These are phyloP conservation scores for Caenorhabditis sp. DNA, from an alignment of 2,888 invertebrate genomes.

Conservation along the genomic window DNA sequence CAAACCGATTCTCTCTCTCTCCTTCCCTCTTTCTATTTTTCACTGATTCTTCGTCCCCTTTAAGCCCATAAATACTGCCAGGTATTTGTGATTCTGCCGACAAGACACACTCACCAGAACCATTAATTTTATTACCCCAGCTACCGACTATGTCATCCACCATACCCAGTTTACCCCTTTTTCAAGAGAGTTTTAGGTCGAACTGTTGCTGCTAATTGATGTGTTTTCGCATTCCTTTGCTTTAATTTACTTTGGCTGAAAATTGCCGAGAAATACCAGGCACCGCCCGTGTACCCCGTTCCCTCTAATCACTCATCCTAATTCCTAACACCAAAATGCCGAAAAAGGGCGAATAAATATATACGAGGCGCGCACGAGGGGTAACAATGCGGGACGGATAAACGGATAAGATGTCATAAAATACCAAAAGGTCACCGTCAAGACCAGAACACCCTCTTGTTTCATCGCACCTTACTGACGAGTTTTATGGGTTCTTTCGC, in stretches of 20 bases:
- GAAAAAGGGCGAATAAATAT: neutral
- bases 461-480: too few species aligned
- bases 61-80: slow-evolving; percentile 2
- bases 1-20: too few species aligned
- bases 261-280: too few species aligned
- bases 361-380: slow-evolving; percentile 1
- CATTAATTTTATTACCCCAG: slow-evolving; percentile 7
- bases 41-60: neutral
- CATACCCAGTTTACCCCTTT: neutral
- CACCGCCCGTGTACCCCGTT: too few species aligned
- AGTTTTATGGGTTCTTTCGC: too few species aligned
- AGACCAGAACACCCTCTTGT: too few species aligned
- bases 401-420: slow-evolving; percentile 41
- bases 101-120: slow-evolving; percentile 3
- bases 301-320: too few species aligned
- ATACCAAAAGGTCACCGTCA: slow-evolving; percentile 25
- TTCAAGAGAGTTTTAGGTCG: neutral
- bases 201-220: neutral
- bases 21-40: neutral
- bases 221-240: slow-evolving; percentile 2
- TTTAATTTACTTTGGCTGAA: neutral
- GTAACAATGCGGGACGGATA: slow-evolving; percentile 1
- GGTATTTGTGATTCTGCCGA: neutral
- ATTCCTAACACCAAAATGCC: slow-evolving; percentile 2
- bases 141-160: neutral